Base-by-base conservation (phyloP, 2,888 invertebrate genomes). In the Andrena bucephala region DNA sequence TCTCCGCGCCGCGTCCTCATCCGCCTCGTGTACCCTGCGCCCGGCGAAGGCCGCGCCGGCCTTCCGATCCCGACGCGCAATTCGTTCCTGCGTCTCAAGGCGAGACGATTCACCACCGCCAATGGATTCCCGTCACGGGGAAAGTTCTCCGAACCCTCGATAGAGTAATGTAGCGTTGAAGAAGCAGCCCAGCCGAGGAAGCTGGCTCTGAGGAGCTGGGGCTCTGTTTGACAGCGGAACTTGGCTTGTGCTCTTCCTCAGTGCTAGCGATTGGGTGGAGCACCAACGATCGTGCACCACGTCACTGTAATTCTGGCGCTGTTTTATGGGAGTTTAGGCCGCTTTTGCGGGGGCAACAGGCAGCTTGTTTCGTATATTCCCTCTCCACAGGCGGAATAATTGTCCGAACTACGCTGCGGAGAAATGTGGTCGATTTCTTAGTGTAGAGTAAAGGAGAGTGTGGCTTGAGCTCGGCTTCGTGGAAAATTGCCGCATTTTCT, bases 61-160 rank as follows among this genome's bases (percentile, higher is more conserved):
- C 69, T 63, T 76, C 42, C 72, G 36, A 66, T 65, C 50, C 20
- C 59, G 24, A 54, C 50, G 81, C 81, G 66, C 70, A 54, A 74
- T 36, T 81, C 65, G 59, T 65, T 81, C 50, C 13, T 60, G 48
- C 48, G 36, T 70, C 62, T 48, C 65, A 33, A 73, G 50, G 42
- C 50, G 59, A 73, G 27, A 10, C 13, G 33, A 48, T 3, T 33
- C 16, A 0, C 36, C 50, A 29, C 24, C 27, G 29, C 13, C 50
- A 2, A 29, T 36, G 62, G 59, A n/a, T 33, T 33, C 63, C 16
- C 62, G n/a, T 36, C 33, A 27, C 54, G 33, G 52, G 20, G 10
- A 13, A 52, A 29, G 36, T 52, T 24, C 27, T 13, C 3, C 20
- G 60, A 7, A 2, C 7, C 20, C 52, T 52, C 2, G 20, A 16